Conservation (phyloP, 2,888 invertebrate species). For the Cryptocheilus praepositus region DNA sequence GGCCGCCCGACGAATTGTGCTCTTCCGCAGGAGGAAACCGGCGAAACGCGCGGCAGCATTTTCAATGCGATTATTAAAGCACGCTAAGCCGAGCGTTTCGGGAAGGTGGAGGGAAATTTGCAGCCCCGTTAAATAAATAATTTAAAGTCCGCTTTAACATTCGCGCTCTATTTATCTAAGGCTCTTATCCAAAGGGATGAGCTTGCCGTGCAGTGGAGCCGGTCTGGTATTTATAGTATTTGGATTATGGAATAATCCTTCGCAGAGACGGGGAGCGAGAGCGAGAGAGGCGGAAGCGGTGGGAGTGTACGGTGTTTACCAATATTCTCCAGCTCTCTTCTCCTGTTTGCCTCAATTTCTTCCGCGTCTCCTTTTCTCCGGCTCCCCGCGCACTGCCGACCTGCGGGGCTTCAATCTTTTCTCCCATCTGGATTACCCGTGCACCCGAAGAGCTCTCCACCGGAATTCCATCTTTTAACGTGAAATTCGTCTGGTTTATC, state of each 20-base stretch:
- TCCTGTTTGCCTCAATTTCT: conserved; percentile 23
- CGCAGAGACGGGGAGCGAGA: conserved; percentile 44
- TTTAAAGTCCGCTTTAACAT: conserved; percentile 46
- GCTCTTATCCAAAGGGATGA: conserved; percentile 60
- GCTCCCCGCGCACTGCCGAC: conserved; percentile 43
- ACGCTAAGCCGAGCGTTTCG: conserved; percentile 15
- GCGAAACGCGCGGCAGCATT: no score
- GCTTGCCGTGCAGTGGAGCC: conserved; percentile 50
- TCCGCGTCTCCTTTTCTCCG: conserved; percentile 40
- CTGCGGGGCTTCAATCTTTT: conserved; percentile 58
- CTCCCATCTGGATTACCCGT: conserved; percentile 56
- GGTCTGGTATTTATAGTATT: conserved; percentile 71
- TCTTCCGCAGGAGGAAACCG: no score
- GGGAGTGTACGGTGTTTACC: conserved; percentile 64
- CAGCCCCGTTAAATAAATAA: conserved; percentile 46
- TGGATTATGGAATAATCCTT: conserved; percentile 71
- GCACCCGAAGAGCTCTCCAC: conserved; percentile 56
- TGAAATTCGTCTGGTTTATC: conserved; percentile 58
- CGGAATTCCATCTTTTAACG: conserved; percentile 60
- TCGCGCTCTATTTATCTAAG: conserved; percentile 63
- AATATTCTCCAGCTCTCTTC: conserved; percentile 62
- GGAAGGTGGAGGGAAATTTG: conserved; percentile 14
- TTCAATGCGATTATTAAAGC: conserved; percentile 7
- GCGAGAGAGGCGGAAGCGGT: no score
- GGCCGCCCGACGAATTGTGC: not conserved